These are phyloP conservation scores for Orthosia incerta DNA, from an alignment of 2,888 invertebrate genomes.

Conservation along the genomic window DNA sequence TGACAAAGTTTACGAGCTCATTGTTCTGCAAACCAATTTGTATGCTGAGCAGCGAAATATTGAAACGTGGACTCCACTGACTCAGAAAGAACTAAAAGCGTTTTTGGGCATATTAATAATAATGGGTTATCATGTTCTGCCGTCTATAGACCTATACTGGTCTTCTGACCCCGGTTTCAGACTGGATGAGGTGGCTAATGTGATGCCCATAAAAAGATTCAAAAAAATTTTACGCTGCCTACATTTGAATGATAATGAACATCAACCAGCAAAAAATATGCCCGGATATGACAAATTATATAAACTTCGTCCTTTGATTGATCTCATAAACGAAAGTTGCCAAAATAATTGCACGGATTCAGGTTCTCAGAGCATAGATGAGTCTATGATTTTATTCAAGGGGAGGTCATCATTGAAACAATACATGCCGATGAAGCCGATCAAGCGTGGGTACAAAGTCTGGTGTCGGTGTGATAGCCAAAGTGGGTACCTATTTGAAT, in stretches of 20 bases:
- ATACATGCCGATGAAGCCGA: conserved; percentile 67
- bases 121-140: conserved; percentile 50
- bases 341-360: conserved; percentile 23
- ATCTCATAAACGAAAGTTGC: conserved; percentile 23
- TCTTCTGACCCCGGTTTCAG: conserved; percentile 54
- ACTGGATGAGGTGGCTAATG: conserved; percentile 36
- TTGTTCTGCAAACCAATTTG: conserved; percentile 35
- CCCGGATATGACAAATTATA: conserved; percentile 43
- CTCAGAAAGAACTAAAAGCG: conserved; percentile 29
- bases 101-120: conserved; percentile 50
- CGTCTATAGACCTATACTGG: conserved; percentile 48
- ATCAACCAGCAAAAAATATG: conserved; percentile 22
- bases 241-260: conserved; percentile 43
- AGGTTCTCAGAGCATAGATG: conserved; percentile 36
- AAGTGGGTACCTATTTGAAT: conserved; percentile 64
- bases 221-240: conserved; percentile 28
- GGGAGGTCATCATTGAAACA: conserved; percentile 59
- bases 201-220: conserved; percentile 46
- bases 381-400: conserved; percentile 46
- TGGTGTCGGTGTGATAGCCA: conserved; percentile 63
- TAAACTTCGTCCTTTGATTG: conserved; percentile 46
- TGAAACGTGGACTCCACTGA: conserved; percentile 28
- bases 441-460: conserved; percentile 66
- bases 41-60: conserved; percentile 32
- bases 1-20: conserved; percentile 33